Evolutionary conservation across 92 coral and sea anemone genomes (phyloP).

Genomic region (Bergia puertoricense): DNA sequence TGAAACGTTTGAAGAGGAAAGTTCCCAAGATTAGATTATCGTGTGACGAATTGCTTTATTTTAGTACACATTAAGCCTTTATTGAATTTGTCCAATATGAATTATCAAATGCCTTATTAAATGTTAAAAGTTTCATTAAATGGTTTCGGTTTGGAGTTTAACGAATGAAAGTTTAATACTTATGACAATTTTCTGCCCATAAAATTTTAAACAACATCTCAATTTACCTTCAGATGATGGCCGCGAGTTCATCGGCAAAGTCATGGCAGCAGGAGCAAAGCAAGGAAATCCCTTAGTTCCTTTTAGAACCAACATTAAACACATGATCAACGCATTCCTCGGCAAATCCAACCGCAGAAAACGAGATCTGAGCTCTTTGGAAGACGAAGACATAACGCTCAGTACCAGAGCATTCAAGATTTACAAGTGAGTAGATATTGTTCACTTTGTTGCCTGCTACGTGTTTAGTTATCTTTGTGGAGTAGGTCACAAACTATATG

Average conservation of each 20-base stretch:
- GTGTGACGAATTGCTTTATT: too few relatives aligned
- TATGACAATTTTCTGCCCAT: background rate
- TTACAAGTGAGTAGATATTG: conserved; percentile 62
- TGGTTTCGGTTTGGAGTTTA: too few relatives aligned
- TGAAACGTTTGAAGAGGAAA: too few relatives aligned
- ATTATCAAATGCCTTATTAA: too few relatives aligned
- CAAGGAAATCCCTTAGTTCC: conserved; percentile 89
- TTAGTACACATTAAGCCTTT: too few relatives aligned
- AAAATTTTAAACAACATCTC: background rate
- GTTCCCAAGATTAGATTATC: too few relatives aligned
- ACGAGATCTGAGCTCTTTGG: conserved; percentile 46
- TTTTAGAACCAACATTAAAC: conserved; percentile 86
- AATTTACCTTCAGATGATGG: conserved; percentile 64
- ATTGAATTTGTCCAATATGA: too few relatives aligned
- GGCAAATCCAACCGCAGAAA: conserved; percentile 70
- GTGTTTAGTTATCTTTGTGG: too few relatives aligned
- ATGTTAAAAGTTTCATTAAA: too few relatives aligned
- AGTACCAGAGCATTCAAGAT: conserved; percentile 79
- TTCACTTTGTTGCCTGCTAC: background rate
- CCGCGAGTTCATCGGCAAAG: conserved; percentile 75
- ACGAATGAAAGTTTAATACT: background rate
- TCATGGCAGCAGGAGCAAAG: conserved; percentile 79
- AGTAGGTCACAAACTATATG: too few relatives aligned
- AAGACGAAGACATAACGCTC: conserved; percentile 65
- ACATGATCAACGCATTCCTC: conserved; percentile 75